Base-by-base conservation (phyloP, 2,113 vertebrate species). In the Morone saxatilis region DNA sequence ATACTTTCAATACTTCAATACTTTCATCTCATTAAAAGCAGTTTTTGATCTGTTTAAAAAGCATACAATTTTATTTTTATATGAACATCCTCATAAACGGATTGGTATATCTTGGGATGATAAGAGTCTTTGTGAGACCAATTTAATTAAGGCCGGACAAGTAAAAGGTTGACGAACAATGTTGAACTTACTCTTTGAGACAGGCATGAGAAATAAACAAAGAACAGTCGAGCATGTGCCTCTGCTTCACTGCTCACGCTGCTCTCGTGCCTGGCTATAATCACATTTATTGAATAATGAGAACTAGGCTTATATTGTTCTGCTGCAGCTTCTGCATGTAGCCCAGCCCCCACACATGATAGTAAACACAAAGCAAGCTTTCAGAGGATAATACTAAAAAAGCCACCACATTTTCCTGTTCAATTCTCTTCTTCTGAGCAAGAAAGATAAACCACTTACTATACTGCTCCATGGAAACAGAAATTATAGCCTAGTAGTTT, bases 271-370 rank as follows among this genome's bases (percentile, higher is more conserved):
- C 87, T 86, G 63, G 54, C 51, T 81, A 87, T 92, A 93, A 94
- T 92, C 88, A 89, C 78, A 85, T 81, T 88, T 88, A 93, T 83
- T 88, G 69, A 91, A 90, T 88, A 88, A 85, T 20, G 41, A 80
- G 76, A 88, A 91, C 76, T 87, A 83, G 82, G 76, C 25, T 66
- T 71, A 77, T 86, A 86, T 84, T 89, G 84, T 87, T 81, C 65
- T 82, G 71, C 72, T 53, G 57, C 51, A 57, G 76, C 78, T 83
- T 76, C 54, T 76, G 78, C 38, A 31, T 80, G 73, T 74, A 36
- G 51, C 77, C 66, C 50, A 36, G 63, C 78, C 87, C 66, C 68
- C 76, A 62, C 36, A 86, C 79, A 78, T 87, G 69, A 86, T 51
- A 70, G 80, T 78, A 71, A 87, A 84, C 40, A 88, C 84, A 89